Evolutionary conservation across 2,113 vertebrate species (phyloP).

Genomic region (Proteles cristata): DNA sequence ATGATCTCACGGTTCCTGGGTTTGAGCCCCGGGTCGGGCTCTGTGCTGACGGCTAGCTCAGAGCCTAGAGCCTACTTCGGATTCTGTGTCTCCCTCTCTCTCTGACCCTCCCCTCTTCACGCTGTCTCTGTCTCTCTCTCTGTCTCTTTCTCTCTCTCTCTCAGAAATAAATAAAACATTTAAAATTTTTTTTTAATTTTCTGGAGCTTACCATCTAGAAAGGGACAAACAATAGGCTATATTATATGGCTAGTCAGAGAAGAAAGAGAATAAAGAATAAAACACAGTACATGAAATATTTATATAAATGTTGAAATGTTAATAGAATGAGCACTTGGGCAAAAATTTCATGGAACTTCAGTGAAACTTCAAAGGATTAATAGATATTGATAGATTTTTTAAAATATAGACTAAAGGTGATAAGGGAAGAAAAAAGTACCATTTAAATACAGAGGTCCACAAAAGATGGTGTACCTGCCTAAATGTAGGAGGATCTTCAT

Average conservation of each 20-base stretch:
- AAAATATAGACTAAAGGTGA: background rate
- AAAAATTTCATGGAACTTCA: background rate
- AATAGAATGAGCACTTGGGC: background rate
- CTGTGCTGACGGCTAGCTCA: no score
- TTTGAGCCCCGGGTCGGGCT: no score
- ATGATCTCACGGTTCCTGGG: no score
- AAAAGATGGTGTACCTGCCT: background rate
- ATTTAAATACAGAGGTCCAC: background rate
- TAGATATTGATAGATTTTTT: background rate
- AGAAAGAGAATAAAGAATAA: slow-evolving; percentile 29
- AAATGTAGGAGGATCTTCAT: background rate
- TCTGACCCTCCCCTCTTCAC: no score
- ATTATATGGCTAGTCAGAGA: background rate
- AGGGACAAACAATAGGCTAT: background rate
- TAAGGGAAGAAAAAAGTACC: background rate
- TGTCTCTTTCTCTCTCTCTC: no score
- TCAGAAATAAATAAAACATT: no score
- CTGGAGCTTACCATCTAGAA: background rate
- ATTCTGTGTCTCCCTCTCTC: no score
- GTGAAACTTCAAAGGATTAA: background rate
- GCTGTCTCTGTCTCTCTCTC: no score
- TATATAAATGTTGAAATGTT: background rate
- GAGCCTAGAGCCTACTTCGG: no score
- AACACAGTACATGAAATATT: background rate
- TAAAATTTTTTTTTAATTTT: background rate